Base-by-base conservation (phyloP, 2,888 invertebrate genomes). In the Torymus tubicola region DNA sequence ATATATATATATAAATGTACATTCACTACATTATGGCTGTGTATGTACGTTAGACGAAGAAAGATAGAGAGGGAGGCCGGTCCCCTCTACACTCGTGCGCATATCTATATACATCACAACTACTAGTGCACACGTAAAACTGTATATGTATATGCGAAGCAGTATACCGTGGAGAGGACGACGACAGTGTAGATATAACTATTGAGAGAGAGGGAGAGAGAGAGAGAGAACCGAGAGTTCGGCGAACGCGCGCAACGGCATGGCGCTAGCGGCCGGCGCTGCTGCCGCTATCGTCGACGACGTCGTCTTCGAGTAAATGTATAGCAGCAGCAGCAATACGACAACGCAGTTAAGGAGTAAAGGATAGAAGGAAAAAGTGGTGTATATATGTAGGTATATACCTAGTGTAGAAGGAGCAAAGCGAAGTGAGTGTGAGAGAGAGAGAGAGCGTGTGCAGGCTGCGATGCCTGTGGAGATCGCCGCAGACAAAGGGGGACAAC, bases 401-500 rank as follows among this genome's bases (percentile, higher is more conserved):
- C 31, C 31, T 31, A 31, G 31, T 31, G 31, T 31, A 5, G 31
- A 31, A 31, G 31, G 31, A 31, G 4, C 31, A 18, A n/a, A 11
- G n/a, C n/a, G 16, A 50, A 13, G 61, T 14, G 61, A 57, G 50
- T 2, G 61, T 14, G 61, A 57, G 50, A 1, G 12, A 68, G 52
- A 5, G 24, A 31, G 31, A 58, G 14, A 31, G 13, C 67, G n/a
- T 52, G 42, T 2, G 4, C 21, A 57, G 57, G 31, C 71, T 60
- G 71, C 60, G 53, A 77, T 58, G 76, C 68, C 63, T 52, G 68
- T 57, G 64, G 79, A 79, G 79, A 69, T 79, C 79, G 71, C 76
- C 72, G 70, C 82, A 79, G 69, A 82, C 82, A 82, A 82, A 82
- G 82, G 77, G 82, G 82, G 65, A 74, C 74, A 68, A 71, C 16